Evolutionary conservation across 1,140 invertebrate species (phyloP).

Genomic region (Arion vulgaris): DNA sequence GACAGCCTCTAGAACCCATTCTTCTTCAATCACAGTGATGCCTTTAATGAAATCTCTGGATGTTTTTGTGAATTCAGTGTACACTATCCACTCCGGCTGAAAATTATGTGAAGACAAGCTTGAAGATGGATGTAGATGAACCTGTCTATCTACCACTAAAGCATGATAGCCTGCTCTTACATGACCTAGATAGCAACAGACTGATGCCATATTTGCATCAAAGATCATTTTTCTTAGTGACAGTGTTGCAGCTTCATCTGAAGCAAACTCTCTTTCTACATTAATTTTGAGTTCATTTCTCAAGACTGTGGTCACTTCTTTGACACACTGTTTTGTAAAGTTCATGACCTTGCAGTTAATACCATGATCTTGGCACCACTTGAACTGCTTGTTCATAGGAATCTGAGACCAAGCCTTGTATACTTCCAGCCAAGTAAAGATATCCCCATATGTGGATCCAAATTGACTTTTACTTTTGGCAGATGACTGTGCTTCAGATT

Average conservation of each 20-base stretch:
- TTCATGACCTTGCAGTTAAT: slow-evolving; percentile 63
- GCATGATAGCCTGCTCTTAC: slow-evolving; percentile 57
- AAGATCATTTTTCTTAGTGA: slow-evolving; percentile 41
- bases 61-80: slow-evolving; percentile 54
- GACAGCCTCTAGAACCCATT: slow-evolving; percentile 46
- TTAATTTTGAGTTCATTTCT: slow-evolving; percentile 50
- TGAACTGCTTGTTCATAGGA: background rate
- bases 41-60: slow-evolving; percentile 62
- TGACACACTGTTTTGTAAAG: slow-evolving; percentile 51
- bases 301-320: slow-evolving; percentile 51
- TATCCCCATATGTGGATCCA: slow-evolving; percentile 87
- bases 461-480: slow-evolving; percentile 81
- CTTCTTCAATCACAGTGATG: slow-evolving; percentile 54
- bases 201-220: slow-evolving; percentile 37
- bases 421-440: slow-evolving; percentile 92
- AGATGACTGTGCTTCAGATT: slow-evolving; percentile 79
- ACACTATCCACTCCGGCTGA: slow-evolving; percentile 61
- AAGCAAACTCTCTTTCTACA: slow-evolving; percentile 45
- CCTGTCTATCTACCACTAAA: slow-evolving; percentile 43
- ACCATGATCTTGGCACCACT: slow-evolving; percentile 60
- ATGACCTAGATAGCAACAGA: slow-evolving; percentile 59
- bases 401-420: slow-evolving; percentile 75
- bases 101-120: slow-evolving; percentile 43
- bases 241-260: background rate
- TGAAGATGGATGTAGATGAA: slow-evolving; percentile 64